A percentile compares a stretch with the other conserved stretches of the same genome.
Evolutionary conservation across 2,888 invertebrate species (phyloP).

Genomic region (Drosophila falleni): DNA sequence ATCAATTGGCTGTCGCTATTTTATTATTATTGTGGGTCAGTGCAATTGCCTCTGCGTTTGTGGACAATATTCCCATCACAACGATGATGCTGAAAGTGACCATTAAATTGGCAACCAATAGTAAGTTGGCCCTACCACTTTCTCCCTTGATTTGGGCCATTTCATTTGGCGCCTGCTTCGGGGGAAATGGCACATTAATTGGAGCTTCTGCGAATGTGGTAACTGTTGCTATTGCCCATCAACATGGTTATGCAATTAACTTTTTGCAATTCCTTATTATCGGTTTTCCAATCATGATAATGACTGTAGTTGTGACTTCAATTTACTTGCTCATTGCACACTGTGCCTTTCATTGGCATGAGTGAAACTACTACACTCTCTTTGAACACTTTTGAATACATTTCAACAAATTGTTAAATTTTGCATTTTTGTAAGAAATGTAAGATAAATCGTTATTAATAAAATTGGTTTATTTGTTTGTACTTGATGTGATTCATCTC

Average conservation of each 20-base stretch:
- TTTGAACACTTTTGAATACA: no score
- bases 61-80: constrained; percentile 17
- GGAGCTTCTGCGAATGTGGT: constrained; percentile 15
- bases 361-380: neutral
- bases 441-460: neutral
- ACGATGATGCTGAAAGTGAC: neutral
- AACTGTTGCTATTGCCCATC: neutral
- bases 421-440: no score
- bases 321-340: constrained; percentile 5
- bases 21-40: constrained; percentile 2
- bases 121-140: neutral
- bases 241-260: constrained; percentile 3
- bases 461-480: neutral
- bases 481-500: neutral
- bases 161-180: constrained; percentile 13
- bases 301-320: neutral
- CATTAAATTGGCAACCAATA: neutral
- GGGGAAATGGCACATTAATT: constrained; percentile 11
- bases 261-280: neutral
- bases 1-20: constrained; percentile 1
- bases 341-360: neutral
- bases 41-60: constrained; percentile 3
- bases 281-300: constrained; percentile 16
- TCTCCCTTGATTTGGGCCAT: constrained; percentile 14
- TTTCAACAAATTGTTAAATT: no score